Conservation (phyloP, 2,797 vertebrate species). For the Chelon labrosus region DNA sequence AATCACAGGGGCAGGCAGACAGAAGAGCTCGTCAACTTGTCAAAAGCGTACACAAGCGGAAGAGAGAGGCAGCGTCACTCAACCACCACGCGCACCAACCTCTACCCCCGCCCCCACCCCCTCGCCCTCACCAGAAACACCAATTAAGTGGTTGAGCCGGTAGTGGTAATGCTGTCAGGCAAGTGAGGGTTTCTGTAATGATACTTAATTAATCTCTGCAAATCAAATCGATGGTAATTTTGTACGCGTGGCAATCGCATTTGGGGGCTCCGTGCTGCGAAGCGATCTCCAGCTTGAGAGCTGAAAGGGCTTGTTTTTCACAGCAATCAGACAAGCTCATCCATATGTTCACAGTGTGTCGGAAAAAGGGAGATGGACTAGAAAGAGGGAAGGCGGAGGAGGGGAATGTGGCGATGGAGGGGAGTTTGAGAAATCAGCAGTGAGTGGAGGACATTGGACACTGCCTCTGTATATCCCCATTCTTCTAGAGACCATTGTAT, state of each 20-base stretch:
- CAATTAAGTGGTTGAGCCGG: conserved; percentile 66
- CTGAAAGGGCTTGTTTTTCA: conserved; percentile 56
- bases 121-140: conserved; percentile 49
- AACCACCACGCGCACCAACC: neutral
- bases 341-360: conserved; percentile 39
- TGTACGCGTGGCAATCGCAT: conserved; percentile 66
- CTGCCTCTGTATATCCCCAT: neutral
- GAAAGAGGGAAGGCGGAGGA: neutral
- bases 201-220: conserved; percentile 83
- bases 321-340: conserved; percentile 53
- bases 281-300: conserved; percentile 45
- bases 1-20: conserved; percentile 59
- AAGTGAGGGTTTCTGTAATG: conserved; percentile 64
- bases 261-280: conserved; percentile 54
- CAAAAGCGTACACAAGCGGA: conserved; percentile 45
- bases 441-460: neutral
- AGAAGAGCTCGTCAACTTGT: conserved; percentile 62
- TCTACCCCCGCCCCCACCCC: conserved; percentile 1
- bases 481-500: neutral
- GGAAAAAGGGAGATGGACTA: conserved; percentile 23
- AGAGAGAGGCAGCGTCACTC: conserved; percentile 60
- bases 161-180: conserved; percentile 64
- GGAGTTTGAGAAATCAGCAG: neutral
- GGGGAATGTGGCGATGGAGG: neutral
- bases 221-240: conserved; percentile 82